Base-by-base conservation (phyloP, 2,888 invertebrate genomes). In the Flexamia atlantica region DNA sequence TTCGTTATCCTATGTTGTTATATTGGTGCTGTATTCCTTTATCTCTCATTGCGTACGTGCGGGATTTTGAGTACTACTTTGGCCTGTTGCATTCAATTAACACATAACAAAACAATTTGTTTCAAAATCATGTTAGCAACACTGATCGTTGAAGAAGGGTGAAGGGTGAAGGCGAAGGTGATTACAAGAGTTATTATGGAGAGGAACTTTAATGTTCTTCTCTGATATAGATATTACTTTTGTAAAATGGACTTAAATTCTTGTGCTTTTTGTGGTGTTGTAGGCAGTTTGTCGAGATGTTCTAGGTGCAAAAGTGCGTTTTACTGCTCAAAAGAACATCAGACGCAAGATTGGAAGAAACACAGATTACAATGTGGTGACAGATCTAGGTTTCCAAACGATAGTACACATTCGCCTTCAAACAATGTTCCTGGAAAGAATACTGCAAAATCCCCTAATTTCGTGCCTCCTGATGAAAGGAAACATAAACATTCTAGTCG, bases 251-350 rank as follows among this genome's bases (percentile, higher is more conserved):
- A 85, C 83, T 76, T 83, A 50, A 60, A 81, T 82, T 53, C 84
- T 84, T 89, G 89, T 86, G 88, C 87, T 83, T 85, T 94, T 88
- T 95, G 95, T 90, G 92, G 93, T 86, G 88, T 88, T 86, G 90
- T 90, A 87, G 92, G 93, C 88, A 93, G 93, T 87, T 90, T 95
- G 88, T 91, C 94, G 86, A 93, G 95, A 88, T 97, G 97, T 90
- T 93, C 94, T 87, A 93, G 95, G 87, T 97, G 97, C 90, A 94
- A 94, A 89, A 90, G 90, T 85, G 92, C 93, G 80, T 94, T 94
- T 90, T 97, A 97, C 90, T 97, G 97, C 90, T 94, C 94, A 85
- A 94, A 93, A 87, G 94, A 94, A 86, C 97, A 97, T 90, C 97
- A 97, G 90, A 93, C 93, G 86, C 91, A 93, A 88, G 95, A 97